Evolutionary conservation across 2,797 vertebrate species (phyloP), one percentile per base, ranked within the genome.

Genomic region (Oceanodroma leucorhoa): DNA sequence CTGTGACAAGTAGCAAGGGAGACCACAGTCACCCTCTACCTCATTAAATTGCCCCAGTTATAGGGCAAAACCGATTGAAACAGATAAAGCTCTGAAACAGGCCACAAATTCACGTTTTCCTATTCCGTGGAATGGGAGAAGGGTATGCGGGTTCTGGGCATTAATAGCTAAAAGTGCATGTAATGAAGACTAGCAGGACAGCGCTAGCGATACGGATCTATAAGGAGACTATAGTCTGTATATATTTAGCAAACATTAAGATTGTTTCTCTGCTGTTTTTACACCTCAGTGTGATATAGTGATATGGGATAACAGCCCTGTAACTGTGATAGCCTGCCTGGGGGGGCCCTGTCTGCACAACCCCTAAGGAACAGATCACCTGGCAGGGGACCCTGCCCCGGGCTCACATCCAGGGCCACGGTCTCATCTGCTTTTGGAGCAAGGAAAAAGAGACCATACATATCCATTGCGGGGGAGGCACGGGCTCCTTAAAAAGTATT

Each of bases 391-490:
- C 29, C 9, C 32, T 58, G 54, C 76, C 41, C 14, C 1, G 0
- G 43, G 34, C 18, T 41, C 38, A 46, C 34, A 11, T 30, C 54
- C 55, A 43, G 78, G 45, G 72, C 51, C 22, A 78, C 36, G 3
- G 26, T 45, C 55, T 53, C 29, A 23, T 12, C 51, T 43, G 36
- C 70, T 45, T 64, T 45, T 32, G 18, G 22, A 60, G n/a, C 14
- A 75, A 43, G 17, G 12, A 26, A 58, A 51, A 36, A 60, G 53
- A 46, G 8, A 55, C 14, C 2, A 6, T 32, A 23, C 32, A 6
- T 6, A 46, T 6, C 11, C 70, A 76, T 23, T 0, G 1, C 1
- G 0, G 17, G 11, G 26, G 10, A 76, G 32, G 13, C 10, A 30
- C 2, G 0, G 16, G 38, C 27, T 54, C 26, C 65, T 48, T 73